Conservation (phyloP, 92 coral and sea anemone genomes). For the Parazoanthus swiftii region DNA sequence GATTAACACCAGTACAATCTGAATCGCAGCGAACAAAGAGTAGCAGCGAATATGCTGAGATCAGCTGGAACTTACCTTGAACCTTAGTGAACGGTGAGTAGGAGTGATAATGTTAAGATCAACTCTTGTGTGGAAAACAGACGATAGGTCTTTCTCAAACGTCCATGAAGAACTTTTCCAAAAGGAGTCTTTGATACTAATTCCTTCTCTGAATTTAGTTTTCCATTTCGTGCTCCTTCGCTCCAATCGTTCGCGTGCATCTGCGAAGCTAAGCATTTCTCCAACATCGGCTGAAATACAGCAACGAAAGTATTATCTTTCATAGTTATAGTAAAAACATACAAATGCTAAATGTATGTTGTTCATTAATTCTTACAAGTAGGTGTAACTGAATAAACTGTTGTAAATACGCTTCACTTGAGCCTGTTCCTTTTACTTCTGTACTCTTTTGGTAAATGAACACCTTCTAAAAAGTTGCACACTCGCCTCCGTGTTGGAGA, state of each 20-base stretch:
- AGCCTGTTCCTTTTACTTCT: no score
- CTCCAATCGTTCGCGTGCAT: background rate
- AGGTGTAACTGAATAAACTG: no score
- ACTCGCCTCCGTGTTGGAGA: no score
- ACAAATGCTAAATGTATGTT: background rate
- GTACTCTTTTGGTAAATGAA: no score
- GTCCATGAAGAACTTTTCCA: background rate
- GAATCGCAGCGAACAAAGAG: background rate
- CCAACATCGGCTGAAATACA: background rate
- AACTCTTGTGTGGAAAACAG: slow-evolving; percentile 18
- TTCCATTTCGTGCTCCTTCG: background rate
- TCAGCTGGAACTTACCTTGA: background rate
- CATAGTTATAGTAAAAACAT: background rate
- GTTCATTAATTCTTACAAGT: no score
- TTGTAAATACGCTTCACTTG: no score
- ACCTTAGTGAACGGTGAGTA: background rate
- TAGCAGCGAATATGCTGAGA: background rate
- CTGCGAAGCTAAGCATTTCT: background rate
- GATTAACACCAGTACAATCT: background rate
- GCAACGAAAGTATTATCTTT: background rate
- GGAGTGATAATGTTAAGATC: slow-evolving; percentile 6
- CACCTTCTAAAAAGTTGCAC: no score
- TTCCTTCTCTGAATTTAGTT: slow-evolving; percentile 16
- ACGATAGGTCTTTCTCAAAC: background rate
- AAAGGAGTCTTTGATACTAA: background rate